Evolutionary conservation across 2,888 invertebrate species (phyloP).

Genomic region (Chloroclystis v-ata): DNA sequence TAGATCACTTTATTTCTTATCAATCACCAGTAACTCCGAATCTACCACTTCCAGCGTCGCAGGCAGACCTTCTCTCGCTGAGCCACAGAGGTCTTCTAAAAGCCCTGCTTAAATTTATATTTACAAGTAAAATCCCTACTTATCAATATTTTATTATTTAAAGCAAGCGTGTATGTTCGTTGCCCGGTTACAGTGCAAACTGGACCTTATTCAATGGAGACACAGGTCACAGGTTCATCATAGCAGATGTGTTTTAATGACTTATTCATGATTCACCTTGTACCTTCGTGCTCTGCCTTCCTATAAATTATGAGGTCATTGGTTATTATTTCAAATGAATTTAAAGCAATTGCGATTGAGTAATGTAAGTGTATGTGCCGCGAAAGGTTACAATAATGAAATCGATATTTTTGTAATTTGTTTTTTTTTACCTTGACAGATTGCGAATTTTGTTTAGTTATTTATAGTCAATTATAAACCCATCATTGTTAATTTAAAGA

Average conservation of each 20-base stretch:
- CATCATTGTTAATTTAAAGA: too few species aligned
- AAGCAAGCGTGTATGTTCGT: background rate
- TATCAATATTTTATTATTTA: too few species aligned
- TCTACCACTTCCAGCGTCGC: too few species aligned
- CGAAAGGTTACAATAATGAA: background rate
- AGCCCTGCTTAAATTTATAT: too few species aligned
- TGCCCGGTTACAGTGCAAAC: slow-evolving; percentile 2
- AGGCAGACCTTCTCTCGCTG: too few species aligned
- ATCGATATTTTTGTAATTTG: background rate
- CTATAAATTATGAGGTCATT: slow-evolving; percentile 30
- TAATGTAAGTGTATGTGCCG: background rate
- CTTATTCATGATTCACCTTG: slow-evolving; percentile 52
- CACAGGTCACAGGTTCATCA: slow-evolving; percentile 55
- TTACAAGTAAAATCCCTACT: too few species aligned
- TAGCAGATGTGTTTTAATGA: slow-evolving; percentile 55
- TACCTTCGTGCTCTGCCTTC: slow-evolving; percentile 39
- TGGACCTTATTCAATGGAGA: slow-evolving; percentile 45
- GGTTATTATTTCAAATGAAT: slow-evolving; percentile 25
- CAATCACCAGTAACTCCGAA: too few species aligned
- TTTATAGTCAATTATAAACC: background rate
- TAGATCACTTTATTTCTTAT: too few species aligned
- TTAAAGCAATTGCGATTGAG: slow-evolving; percentile 8
- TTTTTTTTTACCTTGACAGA: too few species aligned
- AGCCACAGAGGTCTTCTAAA: too few species aligned
- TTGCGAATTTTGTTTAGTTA: background rate